phyloP scores from a whole-genome alignment of 1,140 invertebrate genomes.

The Eupristina koningsbergeri region DNA sequence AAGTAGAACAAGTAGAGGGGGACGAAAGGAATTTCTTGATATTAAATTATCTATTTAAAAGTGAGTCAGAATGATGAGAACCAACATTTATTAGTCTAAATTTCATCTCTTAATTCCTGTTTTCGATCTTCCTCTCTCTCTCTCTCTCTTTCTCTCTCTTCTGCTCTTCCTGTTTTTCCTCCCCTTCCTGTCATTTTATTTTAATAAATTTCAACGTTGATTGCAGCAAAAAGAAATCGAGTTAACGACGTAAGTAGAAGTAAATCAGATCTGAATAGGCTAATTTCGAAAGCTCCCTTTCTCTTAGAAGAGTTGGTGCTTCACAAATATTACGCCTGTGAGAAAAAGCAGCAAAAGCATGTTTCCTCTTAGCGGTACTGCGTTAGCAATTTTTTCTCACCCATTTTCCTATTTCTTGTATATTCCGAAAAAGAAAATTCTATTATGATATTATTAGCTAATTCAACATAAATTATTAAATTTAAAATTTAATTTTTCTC shows the following conservation, averaged over 20 bases:
- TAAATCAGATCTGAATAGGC: slow-evolving; percentile 37
- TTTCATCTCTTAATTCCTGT: not conserved
- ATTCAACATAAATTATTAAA: not conserved
- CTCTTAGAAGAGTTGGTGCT: not conserved
- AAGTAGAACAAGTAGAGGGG: not conserved
- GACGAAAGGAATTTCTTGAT: slow-evolving; percentile 9
- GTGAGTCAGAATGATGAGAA: slow-evolving; percentile 20
- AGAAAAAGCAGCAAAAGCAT: slow-evolving; percentile 15
- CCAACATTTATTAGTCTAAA: not conserved
- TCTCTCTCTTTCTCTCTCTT: not conserved
- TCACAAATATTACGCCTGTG: not conserved
- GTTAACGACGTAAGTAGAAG: not conserved
- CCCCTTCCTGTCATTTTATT: not conserved
- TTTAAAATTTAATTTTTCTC: not conserved
- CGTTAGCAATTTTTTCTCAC: not conserved
- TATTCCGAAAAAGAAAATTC: not conserved
- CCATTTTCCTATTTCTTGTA: not conserved
- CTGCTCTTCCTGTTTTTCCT: not conserved
- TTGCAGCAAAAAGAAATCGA: slow-evolving; percentile 33
- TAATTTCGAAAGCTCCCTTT: slow-evolving; percentile 8
- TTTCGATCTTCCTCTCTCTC: not conserved
- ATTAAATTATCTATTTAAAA: slow-evolving; percentile 39
- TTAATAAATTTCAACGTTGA: slow-evolving; percentile 24
- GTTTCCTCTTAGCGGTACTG: too few species aligned
- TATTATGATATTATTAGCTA: not conserved